A percentile compares a stretch with the other conserved stretches of the same genome.
Evolutionary conservation across 2,113 vertebrate genomes (phyloP).

Genomic region (Ascaphus truei): DNA sequence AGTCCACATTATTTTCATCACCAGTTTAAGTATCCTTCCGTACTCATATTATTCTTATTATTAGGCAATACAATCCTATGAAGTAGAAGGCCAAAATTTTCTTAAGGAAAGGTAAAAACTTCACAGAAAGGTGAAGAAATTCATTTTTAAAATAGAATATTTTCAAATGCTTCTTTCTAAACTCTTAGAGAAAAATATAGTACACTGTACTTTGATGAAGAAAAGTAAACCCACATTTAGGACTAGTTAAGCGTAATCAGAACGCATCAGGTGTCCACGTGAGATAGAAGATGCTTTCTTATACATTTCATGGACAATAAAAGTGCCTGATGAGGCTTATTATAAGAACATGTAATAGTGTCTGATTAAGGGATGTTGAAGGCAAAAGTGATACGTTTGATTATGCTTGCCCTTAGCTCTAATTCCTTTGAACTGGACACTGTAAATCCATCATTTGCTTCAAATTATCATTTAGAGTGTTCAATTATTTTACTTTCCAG

Average conservation of each 20-base stretch:
- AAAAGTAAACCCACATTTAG: too few relatives aligned
- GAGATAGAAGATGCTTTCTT: slow-evolving; percentile 1
- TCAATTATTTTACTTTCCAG: not conserved
- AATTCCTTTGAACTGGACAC: not conserved
- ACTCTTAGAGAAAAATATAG: too few relatives aligned
- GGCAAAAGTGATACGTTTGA: not conserved
- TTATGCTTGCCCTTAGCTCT: not conserved
- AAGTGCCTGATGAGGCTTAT: slow-evolving; percentile 13
- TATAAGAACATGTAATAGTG: not conserved
- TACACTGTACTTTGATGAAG: too few relatives aligned
- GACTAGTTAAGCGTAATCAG: not conserved
- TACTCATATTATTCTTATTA: too few relatives aligned
- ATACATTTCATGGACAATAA: not conserved
- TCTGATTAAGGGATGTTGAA: not conserved
- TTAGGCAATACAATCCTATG: too few relatives aligned
- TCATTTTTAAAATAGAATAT: too few relatives aligned
- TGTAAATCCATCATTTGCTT: not conserved
- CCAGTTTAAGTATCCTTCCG: too few relatives aligned
- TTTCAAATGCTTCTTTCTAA: too few relatives aligned
- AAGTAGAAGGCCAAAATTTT: too few relatives aligned
- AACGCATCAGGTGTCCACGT: not conserved
- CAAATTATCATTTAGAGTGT: not conserved
- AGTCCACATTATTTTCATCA: too few relatives aligned
- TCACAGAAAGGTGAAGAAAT: too few relatives aligned
- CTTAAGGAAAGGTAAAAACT: too few relatives aligned